Base-by-base conservation (phyloP, 2,113 vertebrate genomes). In the Thryonomys swinderianus region DNA sequence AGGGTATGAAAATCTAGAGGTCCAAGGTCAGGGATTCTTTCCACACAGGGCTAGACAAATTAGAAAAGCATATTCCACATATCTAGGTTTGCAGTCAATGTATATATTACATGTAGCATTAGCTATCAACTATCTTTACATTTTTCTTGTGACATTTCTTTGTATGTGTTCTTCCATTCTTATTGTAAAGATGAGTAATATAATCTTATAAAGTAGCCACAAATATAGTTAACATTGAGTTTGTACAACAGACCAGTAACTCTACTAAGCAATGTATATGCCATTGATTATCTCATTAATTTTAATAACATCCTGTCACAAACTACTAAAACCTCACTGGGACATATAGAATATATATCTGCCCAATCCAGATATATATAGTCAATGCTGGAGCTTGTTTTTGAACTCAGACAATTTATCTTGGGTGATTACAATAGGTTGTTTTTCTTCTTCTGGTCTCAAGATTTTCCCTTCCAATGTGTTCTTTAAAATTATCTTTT, bases 261-360 rank as follows among this genome's bases (percentile, higher is more conserved):
- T 85, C 34, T 87, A 59, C 23, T 32, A 90, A 94, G 3, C 20
- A 78, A 85, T 78, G 85, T 53, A 42, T 34, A 76, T 53, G n/a
- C 85, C 37, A 74, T 84, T n/a, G n/a, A n/a, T n/a, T 71, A 73
- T 73, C 55, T 92, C 74, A 83, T 42, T 61, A 61, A 97, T 85
- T 32, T 12, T 85, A 66, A 88, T 57, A 67, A 71, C 48, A 40
- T 1, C 6, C 20, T 64, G 2, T 37, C 69, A 91, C 1, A 27
- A 40, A 34, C 3, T 20, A 76, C 27, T 76, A 88, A 69, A 51
- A 64, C 13, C 34, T 30, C 27, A 80, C 7, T 62, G 57, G 87
- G 51, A 61, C n/a, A 25, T 80, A 76, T 0, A 37, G 48, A 85
- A 78, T 14, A 80, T 48, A 76, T 40, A 6, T 61, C 23, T 45